phyloP scores from a whole-genome alignment of 1,140 invertebrate genomes.

The Gonatopus flavifemur region DNA sequence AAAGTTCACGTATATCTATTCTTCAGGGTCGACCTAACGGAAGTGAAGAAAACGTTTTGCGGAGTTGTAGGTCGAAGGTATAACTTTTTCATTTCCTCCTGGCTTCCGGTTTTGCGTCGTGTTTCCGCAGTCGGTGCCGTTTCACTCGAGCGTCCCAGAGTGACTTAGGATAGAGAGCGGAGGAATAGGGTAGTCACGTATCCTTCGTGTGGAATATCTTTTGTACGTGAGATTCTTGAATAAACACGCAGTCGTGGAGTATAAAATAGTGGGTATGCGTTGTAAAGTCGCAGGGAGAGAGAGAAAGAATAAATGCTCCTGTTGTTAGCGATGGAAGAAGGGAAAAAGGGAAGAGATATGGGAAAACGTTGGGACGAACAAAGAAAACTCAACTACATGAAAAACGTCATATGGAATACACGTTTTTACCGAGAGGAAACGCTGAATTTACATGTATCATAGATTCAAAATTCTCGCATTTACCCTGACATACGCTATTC shows the following conservation, averaged over 20 bases:
- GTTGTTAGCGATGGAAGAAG: constrained; percentile 1
- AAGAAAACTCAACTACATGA: constrained; percentile 42
- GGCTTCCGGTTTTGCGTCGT: constrained; percentile 40
- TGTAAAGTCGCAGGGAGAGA: too few relatives aligned
- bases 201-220: constrained; percentile 50
- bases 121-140: constrained; percentile 16
- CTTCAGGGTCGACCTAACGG: too few relatives aligned
- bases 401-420: constrained; percentile 53
- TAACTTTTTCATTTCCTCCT: constrained; percentile 56
- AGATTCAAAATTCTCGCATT: too few relatives aligned
- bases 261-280: too few relatives aligned
- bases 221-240: constrained; percentile 55
- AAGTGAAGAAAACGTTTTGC: constrained; percentile 24
- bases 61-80: constrained; percentile 33
- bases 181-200: constrained; percentile 34
- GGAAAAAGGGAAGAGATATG: constrained; percentile 10
- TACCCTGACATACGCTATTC: too few relatives aligned
- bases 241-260: constrained; percentile 49
- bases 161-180: constrained; percentile 19
- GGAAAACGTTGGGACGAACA: constrained; percentile 1
- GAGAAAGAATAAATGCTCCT: constrained; percentile 13
- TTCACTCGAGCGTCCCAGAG: constrained; percentile 4
- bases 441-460: too few relatives aligned
- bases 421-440: too few relatives aligned
- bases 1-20: too few relatives aligned